These are phyloP conservation scores for Falco peregrinus DNA, from an alignment of 2,797 vertebrate genomes.

Conservation along the genomic window DNA sequence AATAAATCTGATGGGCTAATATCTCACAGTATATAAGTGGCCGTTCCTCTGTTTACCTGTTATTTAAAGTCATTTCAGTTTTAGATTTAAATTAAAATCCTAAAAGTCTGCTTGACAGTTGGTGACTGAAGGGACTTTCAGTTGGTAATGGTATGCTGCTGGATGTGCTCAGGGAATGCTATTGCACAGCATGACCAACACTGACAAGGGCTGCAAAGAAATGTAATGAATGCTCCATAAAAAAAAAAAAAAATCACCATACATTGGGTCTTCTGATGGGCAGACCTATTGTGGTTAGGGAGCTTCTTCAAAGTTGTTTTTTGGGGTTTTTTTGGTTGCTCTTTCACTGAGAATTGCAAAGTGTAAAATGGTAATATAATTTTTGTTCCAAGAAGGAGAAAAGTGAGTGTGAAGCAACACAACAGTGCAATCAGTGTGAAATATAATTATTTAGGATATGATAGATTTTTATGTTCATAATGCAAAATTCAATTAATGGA, in stretches of 20 bases:
- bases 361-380: background rate
- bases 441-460: background rate
- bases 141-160: background rate
- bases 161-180: background rate
- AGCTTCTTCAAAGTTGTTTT: background rate
- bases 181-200: fast-evolving
- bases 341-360: background rate
- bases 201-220: background rate
- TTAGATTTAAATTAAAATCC: background rate
- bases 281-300: background rate
- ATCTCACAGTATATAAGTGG: background rate
- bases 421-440: no score
- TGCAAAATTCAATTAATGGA: background rate
- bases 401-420: no score
- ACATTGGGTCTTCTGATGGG: background rate
- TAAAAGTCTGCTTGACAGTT: background rate
- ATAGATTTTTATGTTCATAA: background rate
- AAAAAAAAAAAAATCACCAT: fast-evolving
- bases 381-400: no score
- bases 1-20: background rate
- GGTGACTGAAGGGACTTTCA: background rate
- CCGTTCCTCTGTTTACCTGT: background rate
- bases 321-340: background rate
- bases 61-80: background rate
- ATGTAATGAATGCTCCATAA: no score